Evolutionary conservation across 2,888 invertebrate species (phyloP).

Genomic region (Calliopum simillimum): DNA sequence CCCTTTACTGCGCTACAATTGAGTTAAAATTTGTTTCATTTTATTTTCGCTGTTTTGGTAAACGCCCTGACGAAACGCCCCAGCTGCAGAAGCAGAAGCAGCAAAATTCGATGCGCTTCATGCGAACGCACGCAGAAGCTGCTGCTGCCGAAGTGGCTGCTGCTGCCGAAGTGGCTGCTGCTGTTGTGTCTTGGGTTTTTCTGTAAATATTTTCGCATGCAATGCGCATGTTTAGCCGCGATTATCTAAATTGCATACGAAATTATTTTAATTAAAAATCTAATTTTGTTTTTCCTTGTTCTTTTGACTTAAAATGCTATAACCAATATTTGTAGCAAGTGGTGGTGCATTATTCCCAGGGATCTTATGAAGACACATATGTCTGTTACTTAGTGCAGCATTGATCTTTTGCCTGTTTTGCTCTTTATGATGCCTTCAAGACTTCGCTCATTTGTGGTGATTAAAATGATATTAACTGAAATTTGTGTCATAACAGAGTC

Average conservation of each 20-base stretch:
- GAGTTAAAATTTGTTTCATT: conserved; percentile 63
- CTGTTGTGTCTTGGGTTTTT: neutral
- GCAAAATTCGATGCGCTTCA: conserved; percentile 30
- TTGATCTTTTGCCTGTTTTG: conserved; percentile 13
- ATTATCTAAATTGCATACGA: conserved; percentile 68
- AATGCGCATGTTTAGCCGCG: conserved; percentile 50
- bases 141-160: conserved; percentile 17
- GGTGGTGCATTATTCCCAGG: neutral
- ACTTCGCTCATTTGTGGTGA: conserved; percentile 55
- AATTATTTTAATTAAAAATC: conserved; percentile 69
- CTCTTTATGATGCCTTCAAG: neutral
- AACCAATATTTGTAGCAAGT: neutral
- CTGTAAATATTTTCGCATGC: neutral
- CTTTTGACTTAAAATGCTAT: conserved; percentile 9
- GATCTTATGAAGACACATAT: neutral
- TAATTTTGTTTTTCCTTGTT: conserved; percentile 58
- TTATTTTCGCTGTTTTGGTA: conserved; percentile 59
- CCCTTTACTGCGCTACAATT: conserved; percentile 43
- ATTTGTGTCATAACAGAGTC: conserved; percentile 21
- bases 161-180: conserved; percentile 29
- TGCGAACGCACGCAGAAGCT: conserved; percentile 36
- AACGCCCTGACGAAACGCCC: conserved; percentile 57
- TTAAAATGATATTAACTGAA: conserved; percentile 61
- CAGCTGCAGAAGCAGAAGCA: neutral
- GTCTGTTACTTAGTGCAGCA: neutral